Base-by-base conservation (phyloP, 30 jellyfish, hydroid and myxozoan species). In the Hydractinia symbiolongicarpus region DNA sequence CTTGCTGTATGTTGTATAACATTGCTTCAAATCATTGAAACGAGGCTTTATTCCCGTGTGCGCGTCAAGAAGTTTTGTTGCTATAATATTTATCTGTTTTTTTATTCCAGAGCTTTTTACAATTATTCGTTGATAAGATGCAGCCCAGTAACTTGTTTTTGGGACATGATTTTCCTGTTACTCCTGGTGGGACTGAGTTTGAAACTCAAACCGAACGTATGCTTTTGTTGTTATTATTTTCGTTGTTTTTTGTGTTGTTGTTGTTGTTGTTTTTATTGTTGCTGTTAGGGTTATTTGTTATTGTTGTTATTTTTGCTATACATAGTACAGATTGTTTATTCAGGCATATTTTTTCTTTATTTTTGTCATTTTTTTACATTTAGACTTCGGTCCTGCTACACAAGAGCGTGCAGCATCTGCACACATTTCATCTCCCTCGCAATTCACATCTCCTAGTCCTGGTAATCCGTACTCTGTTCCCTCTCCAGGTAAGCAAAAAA, bases 381-480 rank as follows among this genome's bases (percentile, higher is more conserved):
- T 82, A 82, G 89, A 56, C 44, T 82, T 67, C 50, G 89, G 89
- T 6, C 87, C 89, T 51, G 50, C 89, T 5, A 70, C 89, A 54
- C 78, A 54, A 20, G 88, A 67, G 87, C 85, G 85, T 7, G 86
- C 98, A 9, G 96, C 96, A 6, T 95, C 96, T 30, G 86, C 67
- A 7, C 86, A 49, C 15, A 88, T 87, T n/a, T 67, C 99, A 9
- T 93, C 98, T 4, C 98, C 98, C 4, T 13, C 69, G 50, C 95
- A 86, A 53, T 70, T 88, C 44, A 44, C 93, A 5, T 67, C 94
- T 15, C 84, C 86, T 21, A 94, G 99, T 72, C 99, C 99, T 50
- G 99, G 96, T 6, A 88, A 88, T 60, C 75, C 88, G 14, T 81
- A 84, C 78, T 83, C 99, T 5, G 89, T 86, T 14, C 96, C 99